Conservation (phyloP, 2,113 vertebrate species). For the Rhynchomys soricoides region DNA sequence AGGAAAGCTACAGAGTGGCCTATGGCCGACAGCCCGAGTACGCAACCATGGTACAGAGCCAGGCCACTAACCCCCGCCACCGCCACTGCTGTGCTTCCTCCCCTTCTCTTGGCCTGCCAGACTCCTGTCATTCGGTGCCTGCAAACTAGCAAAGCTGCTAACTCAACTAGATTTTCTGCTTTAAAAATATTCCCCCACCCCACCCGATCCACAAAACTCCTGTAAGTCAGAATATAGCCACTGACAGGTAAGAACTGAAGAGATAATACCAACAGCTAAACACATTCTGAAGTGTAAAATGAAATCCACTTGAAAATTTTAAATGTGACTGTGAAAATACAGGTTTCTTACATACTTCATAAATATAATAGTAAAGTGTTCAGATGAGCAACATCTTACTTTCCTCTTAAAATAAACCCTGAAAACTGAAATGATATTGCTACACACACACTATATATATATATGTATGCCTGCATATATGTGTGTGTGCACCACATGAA, state of each 20-base stretch:
- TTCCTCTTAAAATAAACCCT: neutral
- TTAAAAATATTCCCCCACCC: no score
- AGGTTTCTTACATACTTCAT: neutral
- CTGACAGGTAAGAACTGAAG: constrained; percentile 34
- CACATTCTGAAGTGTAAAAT: constrained; percentile 47
- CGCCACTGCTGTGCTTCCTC: neutral
- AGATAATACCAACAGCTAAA: neutral
- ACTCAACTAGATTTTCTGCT: constrained; percentile 42
- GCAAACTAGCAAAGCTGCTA: constrained; percentile 28
- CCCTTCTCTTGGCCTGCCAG: neutral
- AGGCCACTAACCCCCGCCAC: neutral
- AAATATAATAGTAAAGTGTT: neutral
- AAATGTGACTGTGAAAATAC: constrained; percentile 21
- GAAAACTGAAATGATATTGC: neutral
- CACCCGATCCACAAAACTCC: neutral
- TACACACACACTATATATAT: no score
- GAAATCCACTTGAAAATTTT: constrained; percentile 20
- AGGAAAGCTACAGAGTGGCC: neutral
- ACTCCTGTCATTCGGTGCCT: constrained; percentile 4
- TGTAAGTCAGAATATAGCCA: constrained; percentile 39
- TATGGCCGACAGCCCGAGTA: neutral
- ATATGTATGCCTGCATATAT: neutral
- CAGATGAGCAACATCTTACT: constrained; percentile 21
- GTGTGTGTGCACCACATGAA: neutral
- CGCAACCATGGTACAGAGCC: neutral